These are phyloP conservation scores for Tachycineta bicolor DNA, from an alignment of 2,113 vertebrate genomes.

Conservation along the genomic window DNA sequence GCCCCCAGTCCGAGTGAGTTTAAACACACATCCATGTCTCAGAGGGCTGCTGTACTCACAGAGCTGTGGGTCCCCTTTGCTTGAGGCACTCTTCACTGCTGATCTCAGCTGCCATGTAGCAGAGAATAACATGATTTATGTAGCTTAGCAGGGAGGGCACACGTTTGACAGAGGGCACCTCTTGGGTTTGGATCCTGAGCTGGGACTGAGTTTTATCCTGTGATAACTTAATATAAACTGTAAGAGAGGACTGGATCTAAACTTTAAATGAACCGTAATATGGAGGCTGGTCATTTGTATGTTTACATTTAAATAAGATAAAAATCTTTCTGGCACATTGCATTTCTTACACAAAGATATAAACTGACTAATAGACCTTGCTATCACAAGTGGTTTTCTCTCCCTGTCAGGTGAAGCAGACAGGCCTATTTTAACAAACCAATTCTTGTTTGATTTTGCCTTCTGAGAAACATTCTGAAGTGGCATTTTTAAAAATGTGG, in stretches of 20 bases:
- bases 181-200: neutral
- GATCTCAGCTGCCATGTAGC: neutral
- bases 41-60: neutral
- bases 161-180: accelerated
- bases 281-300: neutral
- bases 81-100: neutral
- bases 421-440: neutral
- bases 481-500: neutral
- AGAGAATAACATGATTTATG: neutral
- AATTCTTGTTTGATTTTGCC: neutral
- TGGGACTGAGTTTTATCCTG: neutral
- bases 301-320: neutral
- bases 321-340: neutral
- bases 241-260: neutral
- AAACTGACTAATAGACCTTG: neutral
- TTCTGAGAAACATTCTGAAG: neutral
- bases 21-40: neutral
- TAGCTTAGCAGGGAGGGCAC: neutral
- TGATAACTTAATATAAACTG: neutral
- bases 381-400: neutral
- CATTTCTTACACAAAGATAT: neutral
- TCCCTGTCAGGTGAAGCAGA: neutral
- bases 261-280: neutral
- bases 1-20: neutral
- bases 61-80: neutral